Evolutionary conservation across 2,113 vertebrate genomes (phyloP).

Genomic region (Upupa epops): DNA sequence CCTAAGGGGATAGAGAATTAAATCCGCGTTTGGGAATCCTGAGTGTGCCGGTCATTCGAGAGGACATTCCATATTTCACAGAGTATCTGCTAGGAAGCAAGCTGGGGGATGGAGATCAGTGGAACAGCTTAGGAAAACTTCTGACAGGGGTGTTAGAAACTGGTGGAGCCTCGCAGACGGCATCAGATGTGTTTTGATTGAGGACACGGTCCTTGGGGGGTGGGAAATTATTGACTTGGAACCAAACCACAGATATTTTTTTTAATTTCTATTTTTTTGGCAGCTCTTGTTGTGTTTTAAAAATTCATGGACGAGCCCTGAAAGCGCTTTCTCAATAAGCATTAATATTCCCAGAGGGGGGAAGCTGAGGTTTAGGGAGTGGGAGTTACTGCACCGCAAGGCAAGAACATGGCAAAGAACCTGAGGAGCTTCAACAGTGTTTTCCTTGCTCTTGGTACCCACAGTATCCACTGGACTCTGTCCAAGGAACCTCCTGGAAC

Average conservation of each 20-base stretch:
- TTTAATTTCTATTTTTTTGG: background rate
- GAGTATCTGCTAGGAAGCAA: background rate
- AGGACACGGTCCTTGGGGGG: conserved; percentile 29
- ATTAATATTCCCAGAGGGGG: conserved; percentile 32
- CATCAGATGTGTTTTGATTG: conserved; percentile 48
- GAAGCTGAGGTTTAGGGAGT: background rate
- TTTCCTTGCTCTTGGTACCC: background rate
- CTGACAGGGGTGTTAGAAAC: conserved; percentile 14
- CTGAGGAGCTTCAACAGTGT: background rate
- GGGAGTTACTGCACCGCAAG: background rate
- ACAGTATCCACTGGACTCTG: background rate
- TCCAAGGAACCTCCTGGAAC: fast-evolving
- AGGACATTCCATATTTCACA: background rate
- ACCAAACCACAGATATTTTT: conserved; percentile 17
- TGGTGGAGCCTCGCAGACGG: background rate
- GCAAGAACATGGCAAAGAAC: background rate
- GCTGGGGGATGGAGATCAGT: background rate
- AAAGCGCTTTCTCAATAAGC: conserved; percentile 35
- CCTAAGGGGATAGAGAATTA: background rate
- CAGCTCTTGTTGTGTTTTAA: conserved; percentile 34
- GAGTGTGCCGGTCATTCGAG: too few relatives aligned
- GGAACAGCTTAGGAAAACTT: background rate
- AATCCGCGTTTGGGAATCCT: too few relatives aligned
- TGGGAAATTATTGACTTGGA: conserved; percentile 54
- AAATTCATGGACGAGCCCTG: conserved; percentile 40